These are phyloP conservation scores for Drosophila leonis DNA, from an alignment of 2,888 invertebrate species.

Conservation along the genomic window DNA sequence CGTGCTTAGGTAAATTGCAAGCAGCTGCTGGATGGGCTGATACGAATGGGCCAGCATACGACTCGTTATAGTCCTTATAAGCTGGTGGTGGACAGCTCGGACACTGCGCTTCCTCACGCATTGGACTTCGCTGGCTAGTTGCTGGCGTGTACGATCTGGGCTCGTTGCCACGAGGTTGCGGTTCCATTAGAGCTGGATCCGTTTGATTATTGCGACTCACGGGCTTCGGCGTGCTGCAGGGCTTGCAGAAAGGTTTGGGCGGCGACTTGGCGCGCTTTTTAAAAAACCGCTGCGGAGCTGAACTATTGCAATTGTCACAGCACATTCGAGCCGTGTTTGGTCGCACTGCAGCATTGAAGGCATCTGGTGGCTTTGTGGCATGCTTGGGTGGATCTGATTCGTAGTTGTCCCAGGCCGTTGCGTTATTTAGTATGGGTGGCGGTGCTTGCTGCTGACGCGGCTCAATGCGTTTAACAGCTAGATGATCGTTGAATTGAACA, in stretches of 20 bases:
- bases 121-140: fast-evolving
- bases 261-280: not conserved
- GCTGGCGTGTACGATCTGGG: not conserved
- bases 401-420: not conserved
- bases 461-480: too few relatives aligned
- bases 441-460: not conserved
- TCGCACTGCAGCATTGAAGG: not conserved
- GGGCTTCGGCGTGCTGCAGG: not conserved
- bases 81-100: not conserved
- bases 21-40: not conserved
- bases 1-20: not conserved
- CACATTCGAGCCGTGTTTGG: not conserved
- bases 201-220: not conserved
- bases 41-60: too few relatives aligned
- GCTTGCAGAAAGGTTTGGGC: not conserved
- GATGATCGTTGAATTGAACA: not conserved
- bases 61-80: not conserved
- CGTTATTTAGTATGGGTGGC: not conserved
- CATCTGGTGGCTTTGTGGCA: fast-evolving
- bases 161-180: not conserved
- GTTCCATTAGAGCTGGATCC: not conserved
- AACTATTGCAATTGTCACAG: not conserved
- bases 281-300: not conserved
- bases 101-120: not conserved
- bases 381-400: not conserved